Base-by-base conservation (phyloP, 2,888 invertebrate species). In the Nymphalis c-album region DNA sequence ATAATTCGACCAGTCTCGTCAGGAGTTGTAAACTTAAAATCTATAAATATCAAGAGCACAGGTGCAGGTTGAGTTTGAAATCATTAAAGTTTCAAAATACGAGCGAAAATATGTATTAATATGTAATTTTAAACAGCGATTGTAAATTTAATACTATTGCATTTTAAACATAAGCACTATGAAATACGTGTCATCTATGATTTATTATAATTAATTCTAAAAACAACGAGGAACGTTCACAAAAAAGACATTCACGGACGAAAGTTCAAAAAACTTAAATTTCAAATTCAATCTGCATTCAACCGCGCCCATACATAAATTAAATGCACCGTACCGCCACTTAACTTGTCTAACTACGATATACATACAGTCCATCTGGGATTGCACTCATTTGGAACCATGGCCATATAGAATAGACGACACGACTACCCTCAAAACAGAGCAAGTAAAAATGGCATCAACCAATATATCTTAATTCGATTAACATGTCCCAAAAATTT, bases 281-380 rank as follows among this genome's bases (percentile, higher is more conserved):
- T 79, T 74, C 78, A 80, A 81, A 82, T 80, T 78, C 85, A 75
- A 76, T 75, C 76, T 69, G 75, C 71, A 69, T 72, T 63, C 69
- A 66, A 55, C 61, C 69, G 71, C 77, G 76, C 79, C 79, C 78
- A 79, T 81, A 85, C 81, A 84, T 85, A 88, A 89, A 90, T 88
- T 90, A 91, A 91, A 91, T 90, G 91, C 91, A 88, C 86, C 79
- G 91, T 91, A 88, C 86, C 79, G 80, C 81, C 86, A 81, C 90
- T 86, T 90, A 88, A 82, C 85, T 85, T 90, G 76, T 85, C 91
- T 91, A 91, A 85, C 91, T 91, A 91, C 88, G 80, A 84, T 87
- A 87, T 87, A 90, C 84, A 88, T 79, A 85, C 85, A 88, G 83
- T 88, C 85, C 87, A 76, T 81, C 77, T 74, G 75, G 80, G 85